Evolutionary conservation across 1,140 invertebrate genomes (phyloP).

Genomic region (Helicorthomorpha holstii): DNA sequence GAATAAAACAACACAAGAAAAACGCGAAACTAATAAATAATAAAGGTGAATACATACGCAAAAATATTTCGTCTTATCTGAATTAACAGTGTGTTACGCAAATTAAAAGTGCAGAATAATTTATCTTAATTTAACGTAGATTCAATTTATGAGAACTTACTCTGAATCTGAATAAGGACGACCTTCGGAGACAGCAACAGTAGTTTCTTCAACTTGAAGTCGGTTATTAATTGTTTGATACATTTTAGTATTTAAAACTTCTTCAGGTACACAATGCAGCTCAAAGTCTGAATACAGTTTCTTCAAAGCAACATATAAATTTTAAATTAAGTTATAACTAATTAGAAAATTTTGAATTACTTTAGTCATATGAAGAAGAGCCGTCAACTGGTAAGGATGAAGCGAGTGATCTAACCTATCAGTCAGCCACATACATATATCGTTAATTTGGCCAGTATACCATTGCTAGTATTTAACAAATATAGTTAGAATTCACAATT

Average conservation of each 20-base stretch:
- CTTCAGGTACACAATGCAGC: conserved; percentile 94
- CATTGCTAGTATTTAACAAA: conserved; percentile 46
- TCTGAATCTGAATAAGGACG: conserved; percentile 36
- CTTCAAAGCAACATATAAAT: conserved; percentile 33
- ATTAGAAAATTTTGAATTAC: conserved; percentile 29
- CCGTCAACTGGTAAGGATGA: conserved; percentile 92
- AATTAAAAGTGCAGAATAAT: too few species aligned
- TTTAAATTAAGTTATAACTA: neutral
- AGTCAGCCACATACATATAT: conserved; percentile 86
- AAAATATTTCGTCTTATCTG: too few species aligned
- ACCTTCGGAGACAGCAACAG: conserved; percentile 69
- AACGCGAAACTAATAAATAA: conserved; percentile 1
- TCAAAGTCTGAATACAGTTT: conserved; percentile 99
- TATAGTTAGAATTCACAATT: neutral
- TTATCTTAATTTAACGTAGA: neutral
- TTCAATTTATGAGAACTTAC: conserved; percentile 9
- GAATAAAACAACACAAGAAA: too few species aligned
- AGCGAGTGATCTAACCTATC: conserved; percentile 85
- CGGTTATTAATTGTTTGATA: conserved; percentile 84
- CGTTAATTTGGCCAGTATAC: conserved; percentile 86
- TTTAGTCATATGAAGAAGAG: conserved; percentile 88
- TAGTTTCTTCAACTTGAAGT: conserved; percentile 93
- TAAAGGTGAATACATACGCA: conserved; percentile 1
- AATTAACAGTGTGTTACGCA: too few species aligned
- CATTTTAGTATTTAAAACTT: conserved; percentile 90